These are phyloP conservation scores for Gulo gulo DNA, from an alignment of 2,113 vertebrate genomes.

Conservation along the genomic window DNA sequence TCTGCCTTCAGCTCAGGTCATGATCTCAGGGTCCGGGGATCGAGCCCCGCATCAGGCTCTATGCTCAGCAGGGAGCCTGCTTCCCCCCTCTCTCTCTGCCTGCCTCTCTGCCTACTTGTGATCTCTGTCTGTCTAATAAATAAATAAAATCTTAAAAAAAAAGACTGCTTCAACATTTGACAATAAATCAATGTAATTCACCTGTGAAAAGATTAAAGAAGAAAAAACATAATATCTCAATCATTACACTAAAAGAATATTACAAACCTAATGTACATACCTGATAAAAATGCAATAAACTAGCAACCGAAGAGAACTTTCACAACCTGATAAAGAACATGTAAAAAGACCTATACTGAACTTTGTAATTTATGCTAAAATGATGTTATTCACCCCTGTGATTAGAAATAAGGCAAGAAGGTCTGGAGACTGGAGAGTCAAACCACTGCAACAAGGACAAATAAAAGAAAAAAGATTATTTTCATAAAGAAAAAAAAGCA, in stretches of 20 bases:
- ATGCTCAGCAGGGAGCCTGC: too few relatives aligned
- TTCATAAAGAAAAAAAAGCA: background rate
- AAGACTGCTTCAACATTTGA: background rate
- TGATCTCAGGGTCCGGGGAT: too few relatives aligned
- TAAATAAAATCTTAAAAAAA: too few relatives aligned
- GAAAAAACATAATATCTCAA: background rate
- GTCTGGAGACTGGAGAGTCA: background rate
- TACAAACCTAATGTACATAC: background rate
- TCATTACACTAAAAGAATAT: background rate
- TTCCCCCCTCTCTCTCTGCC: too few relatives aligned
- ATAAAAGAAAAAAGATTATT: background rate
- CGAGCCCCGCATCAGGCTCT: too few relatives aligned
- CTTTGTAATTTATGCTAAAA: background rate
- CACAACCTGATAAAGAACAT: background rate
- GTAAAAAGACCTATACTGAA: background rate
- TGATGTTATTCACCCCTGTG: background rate
- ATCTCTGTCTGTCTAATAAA: too few relatives aligned
- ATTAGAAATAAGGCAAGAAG: conserved; percentile 5
- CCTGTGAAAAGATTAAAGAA: background rate
- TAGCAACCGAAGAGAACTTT: background rate
- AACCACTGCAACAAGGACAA: background rate
- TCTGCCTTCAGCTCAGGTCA: too few relatives aligned
- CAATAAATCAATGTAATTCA: background rate
- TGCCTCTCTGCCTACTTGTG: too few relatives aligned
- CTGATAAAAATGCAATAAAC: background rate